These are phyloP conservation scores for Propithecus perrieri DNA, from an alignment of 2,797 vertebrate species.

Conservation along the genomic window DNA sequence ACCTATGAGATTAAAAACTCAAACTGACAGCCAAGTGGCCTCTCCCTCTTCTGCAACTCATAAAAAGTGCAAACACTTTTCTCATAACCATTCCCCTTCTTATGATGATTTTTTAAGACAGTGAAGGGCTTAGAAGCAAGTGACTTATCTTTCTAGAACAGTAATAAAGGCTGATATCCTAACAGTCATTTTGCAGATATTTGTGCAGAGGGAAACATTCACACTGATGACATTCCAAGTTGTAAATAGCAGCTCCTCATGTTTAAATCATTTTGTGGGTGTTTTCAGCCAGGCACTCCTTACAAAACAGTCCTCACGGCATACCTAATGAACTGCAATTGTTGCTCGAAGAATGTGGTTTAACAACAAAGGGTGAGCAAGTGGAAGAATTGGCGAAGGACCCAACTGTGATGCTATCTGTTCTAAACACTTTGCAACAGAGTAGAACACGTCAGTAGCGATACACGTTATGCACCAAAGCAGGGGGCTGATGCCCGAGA, in stretches of 20 bases:
- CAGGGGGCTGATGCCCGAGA: rapidly evolving
- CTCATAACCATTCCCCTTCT: background rate
- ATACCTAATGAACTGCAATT: background rate
- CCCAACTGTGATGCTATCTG: background rate
- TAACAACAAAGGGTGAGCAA: background rate
- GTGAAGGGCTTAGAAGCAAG: background rate
- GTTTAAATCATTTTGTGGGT: background rate
- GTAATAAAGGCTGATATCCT: background rate
- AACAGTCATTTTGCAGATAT: background rate
- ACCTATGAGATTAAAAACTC: background rate
- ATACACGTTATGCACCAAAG: rapidly evolving
- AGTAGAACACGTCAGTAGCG: background rate
- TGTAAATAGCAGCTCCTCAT: background rate
- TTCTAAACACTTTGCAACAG: background rate
- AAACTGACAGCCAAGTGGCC: background rate
- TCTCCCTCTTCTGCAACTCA: background rate
- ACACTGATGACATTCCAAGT: background rate
- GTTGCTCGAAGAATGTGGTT: background rate
- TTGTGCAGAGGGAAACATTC: background rate
- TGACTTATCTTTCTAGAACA: background rate
- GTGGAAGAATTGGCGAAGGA: background rate
- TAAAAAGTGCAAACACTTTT: background rate
- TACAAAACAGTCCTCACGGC: background rate
- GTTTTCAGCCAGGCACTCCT: background rate
- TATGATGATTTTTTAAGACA: background rate